Evolutionary conservation across 2,888 invertebrate genomes (phyloP).

Genomic region (Agriopis leucophaearia): DNA sequence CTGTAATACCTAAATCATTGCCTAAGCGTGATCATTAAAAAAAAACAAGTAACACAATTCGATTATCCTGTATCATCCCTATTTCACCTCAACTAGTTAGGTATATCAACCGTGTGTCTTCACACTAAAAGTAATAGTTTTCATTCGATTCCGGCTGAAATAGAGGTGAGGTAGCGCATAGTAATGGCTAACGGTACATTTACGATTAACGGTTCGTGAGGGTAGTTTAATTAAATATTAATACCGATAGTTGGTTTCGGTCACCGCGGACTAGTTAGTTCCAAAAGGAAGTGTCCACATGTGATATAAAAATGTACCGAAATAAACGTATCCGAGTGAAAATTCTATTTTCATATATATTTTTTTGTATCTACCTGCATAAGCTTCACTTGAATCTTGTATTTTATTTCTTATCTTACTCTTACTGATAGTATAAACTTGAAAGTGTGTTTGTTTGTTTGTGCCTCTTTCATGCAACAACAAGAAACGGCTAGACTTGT

Average conservation of each 20-base stretch:
- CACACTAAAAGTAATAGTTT: conserved; percentile 47
- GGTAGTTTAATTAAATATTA: conserved; percentile 26
- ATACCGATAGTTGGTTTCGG: conserved; percentile 8
- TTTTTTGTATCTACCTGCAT: too few species aligned
- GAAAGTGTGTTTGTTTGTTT: too few species aligned
- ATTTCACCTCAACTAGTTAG: conserved; percentile 23
- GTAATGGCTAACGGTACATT: conserved; percentile 29
- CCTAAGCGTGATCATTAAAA: too few species aligned
- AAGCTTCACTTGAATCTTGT: too few species aligned
- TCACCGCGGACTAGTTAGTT: neutral
- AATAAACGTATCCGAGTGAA: neutral
- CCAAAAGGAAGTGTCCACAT: neutral
- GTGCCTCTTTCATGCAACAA: too few species aligned
- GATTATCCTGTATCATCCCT: conserved; percentile 22
- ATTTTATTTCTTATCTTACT: too few species aligned
- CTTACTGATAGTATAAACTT: too few species aligned
- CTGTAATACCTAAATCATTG: too few species aligned
- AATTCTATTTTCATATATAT: too few species aligned
- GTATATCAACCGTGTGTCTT: conserved; percentile 29
- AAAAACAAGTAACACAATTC: neutral
- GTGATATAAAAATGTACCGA: neutral
- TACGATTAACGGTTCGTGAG: conserved; percentile 24
- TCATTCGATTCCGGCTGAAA: conserved; percentile 41
- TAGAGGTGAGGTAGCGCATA: conserved; percentile 35
- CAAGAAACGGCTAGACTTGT: too few species aligned